Percentiles rank a stretch among this genome's conserved stretches.
phyloP scores from a whole-genome alignment of 2,113 vertebrate species.

The Coturnix japonica region DNA sequence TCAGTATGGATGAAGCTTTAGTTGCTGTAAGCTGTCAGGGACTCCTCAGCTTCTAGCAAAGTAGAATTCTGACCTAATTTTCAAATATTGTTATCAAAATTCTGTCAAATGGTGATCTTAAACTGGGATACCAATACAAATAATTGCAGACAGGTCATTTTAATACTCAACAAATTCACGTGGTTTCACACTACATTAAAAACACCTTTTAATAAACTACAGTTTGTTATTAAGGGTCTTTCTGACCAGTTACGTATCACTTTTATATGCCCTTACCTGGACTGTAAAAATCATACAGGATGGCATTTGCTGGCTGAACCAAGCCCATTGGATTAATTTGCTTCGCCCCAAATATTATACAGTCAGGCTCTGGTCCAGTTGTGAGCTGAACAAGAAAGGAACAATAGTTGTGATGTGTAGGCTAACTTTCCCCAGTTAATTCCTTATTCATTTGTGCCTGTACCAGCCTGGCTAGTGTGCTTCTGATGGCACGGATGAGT shows the following conservation, averaged over 20 bases:
- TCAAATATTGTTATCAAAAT: not conserved
- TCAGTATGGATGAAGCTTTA: not conserved
- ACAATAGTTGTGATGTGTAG: not conserved
- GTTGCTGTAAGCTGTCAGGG: not conserved
- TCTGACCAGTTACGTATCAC: not conserved
- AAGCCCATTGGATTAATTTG: constrained; percentile 78
- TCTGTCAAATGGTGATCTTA: not conserved
- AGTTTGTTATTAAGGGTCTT: not conserved
- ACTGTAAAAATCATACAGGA: constrained; percentile 79
- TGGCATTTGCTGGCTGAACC: constrained; percentile 76
- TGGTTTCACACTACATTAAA: not conserved
- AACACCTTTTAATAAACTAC: not conserved
- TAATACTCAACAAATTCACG: rapidly evolving
- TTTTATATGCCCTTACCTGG: constrained; percentile 68
- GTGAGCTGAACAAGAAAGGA: constrained; percentile 63
- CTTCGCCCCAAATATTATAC: constrained; percentile 72
- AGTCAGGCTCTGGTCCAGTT: constrained; percentile 14
- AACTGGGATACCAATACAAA: not conserved
- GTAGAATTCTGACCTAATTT: not conserved
- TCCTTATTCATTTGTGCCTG: not conserved
- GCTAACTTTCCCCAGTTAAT: not conserved
- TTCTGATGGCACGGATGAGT: not conserved
- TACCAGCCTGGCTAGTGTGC: not conserved
- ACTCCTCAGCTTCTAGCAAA: not conserved
- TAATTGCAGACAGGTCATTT: not conserved